Conservation (phyloP, 1,140 invertebrate species). For the Sycophila sp. region DNA sequence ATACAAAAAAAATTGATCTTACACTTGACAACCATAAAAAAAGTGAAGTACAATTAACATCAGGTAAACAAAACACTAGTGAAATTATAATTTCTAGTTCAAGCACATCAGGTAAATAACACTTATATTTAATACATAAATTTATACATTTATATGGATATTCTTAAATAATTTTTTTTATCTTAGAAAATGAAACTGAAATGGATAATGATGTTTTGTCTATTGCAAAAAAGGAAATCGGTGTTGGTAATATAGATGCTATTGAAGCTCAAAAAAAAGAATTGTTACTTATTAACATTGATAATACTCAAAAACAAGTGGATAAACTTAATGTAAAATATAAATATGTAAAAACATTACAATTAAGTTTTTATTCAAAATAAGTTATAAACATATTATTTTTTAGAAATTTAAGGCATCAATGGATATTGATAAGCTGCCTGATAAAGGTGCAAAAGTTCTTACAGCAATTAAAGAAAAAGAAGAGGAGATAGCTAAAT, state of each 20-base stretch:
- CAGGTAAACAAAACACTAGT: too few species aligned
- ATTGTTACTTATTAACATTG: conserved; percentile 36
- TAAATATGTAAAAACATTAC: conserved; percentile 23
- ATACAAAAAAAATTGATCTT: too few species aligned
- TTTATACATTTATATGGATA: not conserved
- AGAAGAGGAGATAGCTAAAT: conserved; percentile 56
- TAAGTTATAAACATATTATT: not conserved
- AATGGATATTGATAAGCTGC: conserved; percentile 65
- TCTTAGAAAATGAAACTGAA: conserved; percentile 37
- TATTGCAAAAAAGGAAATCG: conserved; percentile 40
- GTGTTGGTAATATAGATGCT: conserved; percentile 43
- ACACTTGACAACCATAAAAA: not conserved
- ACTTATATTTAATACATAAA: not conserved
- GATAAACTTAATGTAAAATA: conserved; percentile 46
- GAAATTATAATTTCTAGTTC: conserved; percentile 24
- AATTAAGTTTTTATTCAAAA: not conserved
- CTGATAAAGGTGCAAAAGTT: conserved; percentile 67
- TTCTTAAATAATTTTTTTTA: not conserved
- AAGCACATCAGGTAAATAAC: conserved; percentile 23
- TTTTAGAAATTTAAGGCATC: conserved; percentile 62
- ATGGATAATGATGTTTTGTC: conserved; percentile 19
- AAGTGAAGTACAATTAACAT: too few species aligned
- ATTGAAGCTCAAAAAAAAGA: conserved; percentile 44
- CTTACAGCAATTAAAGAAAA: conserved; percentile 55
- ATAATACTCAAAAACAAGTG: conserved; percentile 42